phyloP scores from a whole-genome alignment of 2,888 invertebrate genomes.

The Ophion ventricosus region DNA sequence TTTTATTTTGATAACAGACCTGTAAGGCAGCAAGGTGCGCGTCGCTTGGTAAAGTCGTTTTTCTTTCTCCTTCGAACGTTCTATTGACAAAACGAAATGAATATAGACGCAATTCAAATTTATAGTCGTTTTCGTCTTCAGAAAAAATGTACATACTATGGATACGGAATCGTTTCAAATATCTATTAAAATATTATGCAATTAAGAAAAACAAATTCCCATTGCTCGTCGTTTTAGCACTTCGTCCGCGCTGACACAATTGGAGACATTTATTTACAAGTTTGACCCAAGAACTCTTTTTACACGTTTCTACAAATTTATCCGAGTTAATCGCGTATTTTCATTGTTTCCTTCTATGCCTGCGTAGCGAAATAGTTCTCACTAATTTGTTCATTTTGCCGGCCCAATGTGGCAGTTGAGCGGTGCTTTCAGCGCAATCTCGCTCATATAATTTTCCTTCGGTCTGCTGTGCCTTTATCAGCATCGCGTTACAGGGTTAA shows the following conservation, averaged over 20 bases:
- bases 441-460: slow-evolving; percentile 13
- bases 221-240: slow-evolving; percentile 11
- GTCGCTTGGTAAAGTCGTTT: slow-evolving; percentile 24
- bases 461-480: not conserved
- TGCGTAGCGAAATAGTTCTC: slow-evolving; percentile 22
- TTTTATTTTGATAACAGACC: slow-evolving; percentile 52
- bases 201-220: not conserved
- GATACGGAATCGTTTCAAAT: slow-evolving; percentile 22
- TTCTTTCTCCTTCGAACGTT: slow-evolving; percentile 7
- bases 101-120: not conserved
- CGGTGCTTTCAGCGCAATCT: not conserved
- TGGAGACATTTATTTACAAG: slow-evolving; percentile 41
- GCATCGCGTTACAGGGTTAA: slow-evolving; percentile 28
- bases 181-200: not conserved
- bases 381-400: slow-evolving; percentile 6
- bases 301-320: slow-evolving; percentile 5
- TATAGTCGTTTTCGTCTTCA: not conserved
- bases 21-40: slow-evolving; percentile 56
- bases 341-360: not conserved
- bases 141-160: slow-evolving; percentile 30
- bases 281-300: not conserved
- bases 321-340: not conserved
- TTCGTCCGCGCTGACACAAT: slow-evolving; percentile 11
- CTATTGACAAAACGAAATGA: not conserved
- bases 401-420: slow-evolving; percentile 12